Conservation (phyloP, 92 coral and sea anemone genomes). For the Umimayanthus chanpuru region DNA sequence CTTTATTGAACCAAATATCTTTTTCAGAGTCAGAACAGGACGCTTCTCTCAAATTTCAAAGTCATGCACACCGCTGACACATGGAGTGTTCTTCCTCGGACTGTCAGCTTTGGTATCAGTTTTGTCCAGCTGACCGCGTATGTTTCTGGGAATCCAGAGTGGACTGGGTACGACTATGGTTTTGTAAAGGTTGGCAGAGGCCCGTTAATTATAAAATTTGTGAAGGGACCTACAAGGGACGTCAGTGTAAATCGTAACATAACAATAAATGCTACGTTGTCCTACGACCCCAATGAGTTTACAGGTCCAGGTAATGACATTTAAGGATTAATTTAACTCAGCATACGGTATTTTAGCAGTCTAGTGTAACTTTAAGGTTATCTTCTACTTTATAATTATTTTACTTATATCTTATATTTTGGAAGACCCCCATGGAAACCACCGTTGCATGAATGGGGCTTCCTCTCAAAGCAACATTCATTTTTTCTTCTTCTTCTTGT, state of each 20-base stretch:
- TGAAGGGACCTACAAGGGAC: neutral
- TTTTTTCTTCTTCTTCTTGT: no score
- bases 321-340: neutral
- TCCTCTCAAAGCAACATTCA: no score
- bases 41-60: neutral
- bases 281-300: constrained; percentile 30
- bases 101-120: neutral
- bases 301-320: constrained; percentile 19
- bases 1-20: neutral
- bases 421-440: no score
- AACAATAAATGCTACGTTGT: constrained; percentile 29
- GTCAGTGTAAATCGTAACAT: constrained; percentile 24
- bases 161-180: constrained; percentile 22
- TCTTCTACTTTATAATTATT: no score
- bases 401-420: no score
- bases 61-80: neutral
- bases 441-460: no score
- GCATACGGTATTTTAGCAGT: no score
- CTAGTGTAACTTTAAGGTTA: no score
- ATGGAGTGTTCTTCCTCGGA: constrained; percentile 9
- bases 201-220: neutral
- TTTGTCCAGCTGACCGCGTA: constrained; percentile 25
- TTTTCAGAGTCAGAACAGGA: constrained; percentile 3
- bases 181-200: neutral
- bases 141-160: neutral